Evolutionary conservation across 1,140 invertebrate genomes (phyloP).

Genomic region (Pteromalus puparum): DNA sequence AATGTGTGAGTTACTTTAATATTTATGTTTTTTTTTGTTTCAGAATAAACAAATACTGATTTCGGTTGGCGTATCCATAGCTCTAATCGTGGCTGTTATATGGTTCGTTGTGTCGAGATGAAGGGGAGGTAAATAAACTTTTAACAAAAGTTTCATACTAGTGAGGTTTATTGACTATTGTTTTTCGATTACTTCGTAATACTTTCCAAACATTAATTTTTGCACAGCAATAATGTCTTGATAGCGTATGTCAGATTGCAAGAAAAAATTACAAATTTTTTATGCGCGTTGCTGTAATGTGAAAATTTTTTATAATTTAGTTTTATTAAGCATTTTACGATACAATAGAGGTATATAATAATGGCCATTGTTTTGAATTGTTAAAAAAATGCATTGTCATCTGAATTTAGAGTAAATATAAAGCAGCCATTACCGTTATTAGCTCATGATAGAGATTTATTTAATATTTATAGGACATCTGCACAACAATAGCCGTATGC

Average conservation of each 20-base stretch:
- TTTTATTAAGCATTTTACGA: not conserved
- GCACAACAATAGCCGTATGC: too few species aligned
- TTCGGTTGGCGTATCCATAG: slow-evolving; percentile 42
- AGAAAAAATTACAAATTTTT: too few species aligned
- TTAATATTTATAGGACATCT: too few species aligned
- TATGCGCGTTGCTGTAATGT: too few species aligned
- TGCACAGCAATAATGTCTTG: not conserved
- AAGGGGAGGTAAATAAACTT: slow-evolving; percentile 31
- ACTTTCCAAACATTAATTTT: not conserved
- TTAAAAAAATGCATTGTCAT: not conserved
- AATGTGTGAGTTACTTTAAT: not conserved
- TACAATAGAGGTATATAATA: not conserved
- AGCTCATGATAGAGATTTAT: too few species aligned
- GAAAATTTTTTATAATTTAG: too few species aligned
- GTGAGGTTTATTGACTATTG: too few species aligned
- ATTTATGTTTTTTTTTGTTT: not conserved
- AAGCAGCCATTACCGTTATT: too few species aligned
- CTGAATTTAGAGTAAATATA: not conserved
- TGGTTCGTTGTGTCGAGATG: slow-evolving; percentile 50
- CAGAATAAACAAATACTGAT: slow-evolving; percentile 49
- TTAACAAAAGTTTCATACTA: too few species aligned
- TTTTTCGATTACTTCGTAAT: too few species aligned
- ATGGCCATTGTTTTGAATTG: not conserved
- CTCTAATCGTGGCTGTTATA: slow-evolving; percentile 48
- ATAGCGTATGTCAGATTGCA: too few species aligned